Base-by-base conservation (phyloP, 2,888 invertebrate species). In the Morpho deidamia region DNA sequence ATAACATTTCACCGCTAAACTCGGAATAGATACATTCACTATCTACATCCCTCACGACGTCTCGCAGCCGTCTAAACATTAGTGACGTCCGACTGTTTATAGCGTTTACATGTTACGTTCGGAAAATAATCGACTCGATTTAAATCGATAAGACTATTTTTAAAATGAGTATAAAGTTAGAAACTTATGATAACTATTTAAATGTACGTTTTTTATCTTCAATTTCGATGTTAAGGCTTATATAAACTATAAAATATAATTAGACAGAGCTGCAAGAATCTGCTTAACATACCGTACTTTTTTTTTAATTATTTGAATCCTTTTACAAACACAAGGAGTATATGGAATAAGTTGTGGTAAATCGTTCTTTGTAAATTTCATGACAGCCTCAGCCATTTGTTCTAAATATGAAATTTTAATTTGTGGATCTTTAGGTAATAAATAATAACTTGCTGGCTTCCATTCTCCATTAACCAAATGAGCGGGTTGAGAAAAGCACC, bases 401-500 rank as follows among this genome's bases (percentile, higher is more conserved):
- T 78, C 70, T 49, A 89, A 69, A 67, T 88, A 81, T 5, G 67
- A 54, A 40, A 89, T 54, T 55, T 72, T 81, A 53, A 89, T 72
- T 55, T 81, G 67, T 7, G 74, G 68, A 67, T 87, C 86, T 66
- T 68, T 79, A 3, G 89, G 87, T 53, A 74, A 33, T 51, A 78
- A 61, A 65, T 67, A 88, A 58, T 80, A 68, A 38, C 52, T 64
- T 9, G 83, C 86, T 14, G 91, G 91, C 51, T 60, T 64, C 92
- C 92, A 92, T 60, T 66, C 62, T 14, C 79, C 82, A 50, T 83
- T 66, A 41, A 78, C 65, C 38, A 87, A 74, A 48, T 74, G 78
- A 71, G 81, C 86, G 7, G 92, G 92, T 71, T 92, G 92, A 0
- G 92, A 92, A 76, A 92, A 92, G 44, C 82, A 73, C 8, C 92